These are phyloP conservation scores for Sprattus sprattus DNA, from an alignment of 2,113 vertebrate genomes.

Conservation along the genomic window DNA sequence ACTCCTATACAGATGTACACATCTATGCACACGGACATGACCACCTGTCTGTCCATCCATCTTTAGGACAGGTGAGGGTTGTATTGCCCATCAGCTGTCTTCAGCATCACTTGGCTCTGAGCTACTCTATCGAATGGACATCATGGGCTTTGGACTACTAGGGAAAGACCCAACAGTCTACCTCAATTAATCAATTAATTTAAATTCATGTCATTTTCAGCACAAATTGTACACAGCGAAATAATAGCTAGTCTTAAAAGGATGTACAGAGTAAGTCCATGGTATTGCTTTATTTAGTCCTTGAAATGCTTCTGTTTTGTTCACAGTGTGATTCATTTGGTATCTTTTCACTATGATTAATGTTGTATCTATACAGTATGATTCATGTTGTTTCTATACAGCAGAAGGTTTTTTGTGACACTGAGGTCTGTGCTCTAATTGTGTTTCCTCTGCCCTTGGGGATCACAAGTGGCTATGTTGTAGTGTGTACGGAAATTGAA, in stretches of 20 bases:
- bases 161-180: not conserved
- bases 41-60: not conserved
- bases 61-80: slow-evolving; percentile 19
- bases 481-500: not conserved
- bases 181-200: not conserved
- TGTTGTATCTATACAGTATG: no score
- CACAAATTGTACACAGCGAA: not conserved
- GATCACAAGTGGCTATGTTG: not conserved
- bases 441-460: not conserved
- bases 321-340: not conserved
- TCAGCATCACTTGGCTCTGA: not conserved
- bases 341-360: no score
- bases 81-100: not conserved
- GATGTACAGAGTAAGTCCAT: not conserved
- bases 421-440: not conserved
- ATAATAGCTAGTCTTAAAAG: not conserved
- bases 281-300: not conserved
- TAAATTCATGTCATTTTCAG: not conserved
- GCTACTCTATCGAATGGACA: not conserved
- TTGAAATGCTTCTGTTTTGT: not conserved
- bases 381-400: not conserved
- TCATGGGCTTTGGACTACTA: not conserved
- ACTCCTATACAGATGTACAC: not conserved
- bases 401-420: no score
- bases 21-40: not conserved